phyloP scores from a whole-genome alignment of 2,113 vertebrate genomes.

The Siphamia tubifer region DNA sequence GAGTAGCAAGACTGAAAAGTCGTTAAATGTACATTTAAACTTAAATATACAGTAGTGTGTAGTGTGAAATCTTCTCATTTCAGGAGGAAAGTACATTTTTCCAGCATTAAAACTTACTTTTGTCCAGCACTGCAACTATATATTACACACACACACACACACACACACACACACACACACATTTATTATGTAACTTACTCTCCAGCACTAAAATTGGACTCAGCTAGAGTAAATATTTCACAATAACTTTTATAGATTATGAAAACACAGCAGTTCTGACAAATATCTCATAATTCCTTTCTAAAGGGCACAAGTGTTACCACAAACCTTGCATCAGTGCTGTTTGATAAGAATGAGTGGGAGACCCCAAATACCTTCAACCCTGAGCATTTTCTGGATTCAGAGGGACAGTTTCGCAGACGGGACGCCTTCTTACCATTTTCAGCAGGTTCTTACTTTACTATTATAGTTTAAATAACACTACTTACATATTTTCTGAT shows the following conservation, averaged over 20 bases:
- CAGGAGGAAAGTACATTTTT: too few relatives aligned
- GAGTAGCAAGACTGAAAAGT: too few relatives aligned
- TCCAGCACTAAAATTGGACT: too few relatives aligned
- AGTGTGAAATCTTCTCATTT: too few relatives aligned
- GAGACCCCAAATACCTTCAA: constrained; percentile 85
- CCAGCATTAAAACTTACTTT: too few relatives aligned
- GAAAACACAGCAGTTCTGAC: not conserved
- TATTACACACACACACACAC: too few relatives aligned
- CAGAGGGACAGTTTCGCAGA: constrained; percentile 81
- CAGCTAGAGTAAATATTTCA: not conserved
- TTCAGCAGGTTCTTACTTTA: constrained; percentile 79
- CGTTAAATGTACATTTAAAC: too few relatives aligned
- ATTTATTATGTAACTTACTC: too few relatives aligned
- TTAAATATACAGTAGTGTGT: too few relatives aligned
- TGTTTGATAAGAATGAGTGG: constrained; percentile 85
- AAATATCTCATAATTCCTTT: constrained; percentile 38
- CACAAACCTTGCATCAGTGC: constrained; percentile 81
- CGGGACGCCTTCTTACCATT: constrained; percentile 87
- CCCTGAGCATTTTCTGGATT: constrained; percentile 87
- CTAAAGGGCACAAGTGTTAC: constrained; percentile 52
- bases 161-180: too few relatives aligned
- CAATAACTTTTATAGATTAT: not conserved
- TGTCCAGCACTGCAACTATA: too few relatives aligned
- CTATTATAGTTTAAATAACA: not conserved
- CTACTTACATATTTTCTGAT: not conserved